Base-by-base conservation (phyloP, 2,888 invertebrate species). In the Andrena praecox region DNA sequence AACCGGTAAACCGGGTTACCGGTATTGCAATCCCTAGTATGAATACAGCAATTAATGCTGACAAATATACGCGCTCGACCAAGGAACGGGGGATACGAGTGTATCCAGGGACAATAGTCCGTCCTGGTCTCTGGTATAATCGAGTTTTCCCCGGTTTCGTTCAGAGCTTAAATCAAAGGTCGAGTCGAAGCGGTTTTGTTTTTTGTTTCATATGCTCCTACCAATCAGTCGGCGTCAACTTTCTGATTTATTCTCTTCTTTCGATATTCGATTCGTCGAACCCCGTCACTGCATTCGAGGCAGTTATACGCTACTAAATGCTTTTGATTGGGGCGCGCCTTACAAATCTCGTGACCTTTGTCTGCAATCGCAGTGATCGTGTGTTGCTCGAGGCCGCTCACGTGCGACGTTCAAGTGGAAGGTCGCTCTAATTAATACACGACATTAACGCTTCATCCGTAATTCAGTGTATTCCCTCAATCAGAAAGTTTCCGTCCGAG, bases 21-120 rank as follows among this genome's bases (percentile, higher is more conserved):
- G n/a, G n/a, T n/a, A n/a, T n/a, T n/a, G n/a, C n/a, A n/a, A n/a
- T n/a, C n/a, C n/a, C n/a, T n/a, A n/a, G 42, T 54, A 78, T 59
- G 52, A 72, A 68, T 72, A 27, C 42, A 35, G 29, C 71, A 80
- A 80, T 80, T 80, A 80, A 78, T 16, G 77, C 16, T 35, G 63
- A 31, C 78, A 79, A 79, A 77, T 69, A 54, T 69, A 52, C 63
- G 54, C 56, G 27, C 20, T 54, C 66, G 8, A 8, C 7, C 20
- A 48, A 68, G 68, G 63, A 75, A 68, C 48, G 27, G 27, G 42
- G 33, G 24, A 42, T 10, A 3, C 27, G 10, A 31, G 2, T 33
- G 27, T n/a, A 4, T 24, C 20, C 42, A 5, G 0, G 35, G 52
- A 42, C 62, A 42, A n/a, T 24, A 24, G 8, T 20, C 33, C 12